Base-by-base conservation (phyloP, 2,888 invertebrate species). In the Leptopilina syphax region DNA sequence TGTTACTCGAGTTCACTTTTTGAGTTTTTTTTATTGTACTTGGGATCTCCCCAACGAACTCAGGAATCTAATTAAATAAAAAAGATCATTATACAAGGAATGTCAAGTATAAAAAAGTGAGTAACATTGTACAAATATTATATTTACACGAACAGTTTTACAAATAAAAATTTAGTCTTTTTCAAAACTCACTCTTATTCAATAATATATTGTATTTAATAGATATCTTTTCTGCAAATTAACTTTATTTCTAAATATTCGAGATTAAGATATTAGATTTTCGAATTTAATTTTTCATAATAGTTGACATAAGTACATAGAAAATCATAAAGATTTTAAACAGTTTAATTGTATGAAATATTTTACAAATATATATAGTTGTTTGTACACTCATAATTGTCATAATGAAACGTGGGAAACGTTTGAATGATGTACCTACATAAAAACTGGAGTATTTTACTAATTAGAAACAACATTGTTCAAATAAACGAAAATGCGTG, bases 401-500 rank as follows among this genome's bases (percentile, higher is more conserved):
- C 44, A 82, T 85, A 84, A 84, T 83, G 82, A 82, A 86, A 89
- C 89, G 88, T 89, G 89, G 87, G 89, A 89, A 89, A 85, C 87
- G 86, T 85, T 88, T 85, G 84, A 86, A 85, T 87, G 86, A 84
- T 83, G 85, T 85, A 44, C 8, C 44, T 44, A 44, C 44, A 86
- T 87, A 89, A 89, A 89, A 89, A 89, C 87, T 77, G 66, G 13
- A 57, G 73, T 24, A 88, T 85, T 87, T 88, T 85, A 87, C 86
- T 88, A 90, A 90, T 90, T 90, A 7, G 44, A 0, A 8, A 87
- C 88, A 87, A 86, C 3, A 34, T 34, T 34, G 34, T 34, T 34
- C 34, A 91, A 91, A 91, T 89, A 90, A 91, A 90, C 90, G 90
- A 89, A 91, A 91, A 90, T 91, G 91, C 90, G 89, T 88, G 87